Conservation (phyloP, 2,113 vertebrate species). For the Xerus inauris region DNA sequence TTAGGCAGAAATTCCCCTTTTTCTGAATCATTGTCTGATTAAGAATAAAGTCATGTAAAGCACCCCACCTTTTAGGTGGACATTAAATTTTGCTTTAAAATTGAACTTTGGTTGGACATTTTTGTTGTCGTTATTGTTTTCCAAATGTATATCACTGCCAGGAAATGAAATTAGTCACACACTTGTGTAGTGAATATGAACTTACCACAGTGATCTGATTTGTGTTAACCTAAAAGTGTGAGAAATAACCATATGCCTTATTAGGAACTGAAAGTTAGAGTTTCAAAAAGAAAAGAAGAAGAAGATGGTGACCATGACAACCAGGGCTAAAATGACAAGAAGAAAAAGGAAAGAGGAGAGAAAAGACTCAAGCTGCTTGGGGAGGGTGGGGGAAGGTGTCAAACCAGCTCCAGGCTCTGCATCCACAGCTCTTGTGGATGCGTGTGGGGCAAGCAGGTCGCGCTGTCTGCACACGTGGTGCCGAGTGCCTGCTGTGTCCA, state of each 20-base stretch:
- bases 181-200: constrained; percentile 51
- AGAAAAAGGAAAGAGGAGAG: neutral
- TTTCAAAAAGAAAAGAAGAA: neutral
- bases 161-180: constrained; percentile 79
- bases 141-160: constrained; percentile 64
- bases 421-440: neutral
- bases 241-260: constrained; percentile 44
- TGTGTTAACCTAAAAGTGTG: constrained; percentile 65
- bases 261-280: constrained; percentile 71
- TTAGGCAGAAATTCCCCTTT: constrained; percentile 57
- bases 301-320: neutral
- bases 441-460: too few species aligned
- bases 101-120: constrained; percentile 59
- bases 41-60: constrained; percentile 64
- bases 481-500: neutral
- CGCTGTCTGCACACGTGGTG: fast-evolving
- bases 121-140: neutral
- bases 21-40: constrained; percentile 66
- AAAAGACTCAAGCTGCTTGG: neutral
- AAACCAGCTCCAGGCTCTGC: too few species aligned
- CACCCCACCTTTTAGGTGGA: constrained; percentile 24
- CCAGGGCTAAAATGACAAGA: neutral
- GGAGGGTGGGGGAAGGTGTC: too few species aligned
- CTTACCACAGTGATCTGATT: constrained; percentile 73
- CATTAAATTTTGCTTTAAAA: constrained; percentile 51